Evolutionary conservation across 2,113 vertebrate species (phyloP), one percentile per base, ranked within the genome.

Genomic region (Phylloscopus trochiloides): DNA sequence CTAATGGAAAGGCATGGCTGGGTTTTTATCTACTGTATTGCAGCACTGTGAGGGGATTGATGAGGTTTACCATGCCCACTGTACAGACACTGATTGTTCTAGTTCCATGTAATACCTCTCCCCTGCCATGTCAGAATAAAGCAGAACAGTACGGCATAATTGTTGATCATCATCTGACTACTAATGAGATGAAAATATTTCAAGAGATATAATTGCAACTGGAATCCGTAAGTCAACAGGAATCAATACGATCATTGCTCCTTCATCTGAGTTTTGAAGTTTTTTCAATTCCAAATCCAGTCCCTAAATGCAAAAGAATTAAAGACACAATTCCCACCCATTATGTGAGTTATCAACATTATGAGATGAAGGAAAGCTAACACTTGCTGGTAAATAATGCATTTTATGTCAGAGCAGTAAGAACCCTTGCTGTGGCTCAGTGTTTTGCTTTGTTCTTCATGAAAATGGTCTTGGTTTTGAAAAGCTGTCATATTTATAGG

Each of bases 401-500:
- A 54, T 84, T 76, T 2, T 20, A 38, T 18, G 17, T 57, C 77
- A 92, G n/a, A 62, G 32, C 42, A 54, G 7, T 58, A 80, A 81
- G 40, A 94, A 62, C 31, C 14, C 43, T 32, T 47, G 48, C 67
- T 58, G 9, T 26, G 65, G 62, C 38, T 73, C 86, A 74, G 32
- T 48, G 34, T 67, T 86, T 86, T 52, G 59, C 71, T 92, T 85
- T 93, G 26, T 74, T 94, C 48, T 42, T 77, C 7, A 1, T 48
- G 40, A 80, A 91, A 92, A 70, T 19, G 8, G 31, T 54, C 55
- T 65, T 24, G 4, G 45, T 90, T 96, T 89, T 88, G 57, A 88
- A 94, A 94, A 79, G 75, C 34, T 93, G 63, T 62, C 89, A 29
- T 42, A 86, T 91, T 94, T 92, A 77, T 34, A 29, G 34, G 31